Evolutionary conservation across 2,888 invertebrate genomes (phyloP).

Genomic region (Andrena dorsata): DNA sequence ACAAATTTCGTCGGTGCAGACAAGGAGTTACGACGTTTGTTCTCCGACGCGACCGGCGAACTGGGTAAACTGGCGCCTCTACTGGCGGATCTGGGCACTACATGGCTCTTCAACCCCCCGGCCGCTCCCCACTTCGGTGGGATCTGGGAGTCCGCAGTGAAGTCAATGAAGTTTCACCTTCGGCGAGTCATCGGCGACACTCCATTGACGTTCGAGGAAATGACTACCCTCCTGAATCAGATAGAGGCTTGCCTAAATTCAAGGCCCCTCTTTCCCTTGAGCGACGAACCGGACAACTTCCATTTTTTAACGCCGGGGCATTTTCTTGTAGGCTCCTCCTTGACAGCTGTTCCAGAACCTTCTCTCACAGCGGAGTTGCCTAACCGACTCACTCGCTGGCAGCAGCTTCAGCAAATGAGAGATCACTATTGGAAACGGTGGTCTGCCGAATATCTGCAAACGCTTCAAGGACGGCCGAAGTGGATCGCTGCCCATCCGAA

Average conservation of each 20-base stretch:
- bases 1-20: conserved; percentile 9
- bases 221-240: not conserved
- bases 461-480: not conserved
- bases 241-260: conserved; percentile 8
- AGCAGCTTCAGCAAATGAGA: no score
- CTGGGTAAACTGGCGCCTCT: not conserved
- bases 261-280: not conserved
- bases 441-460: not conserved
- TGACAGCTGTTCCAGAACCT: not conserved
- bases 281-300: not conserved
- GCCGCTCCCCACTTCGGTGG: conserved; percentile 11
- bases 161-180: not conserved
- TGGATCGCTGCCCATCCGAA: not conserved
- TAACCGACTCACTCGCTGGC: no score
- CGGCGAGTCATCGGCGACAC: not conserved
- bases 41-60: not conserved
- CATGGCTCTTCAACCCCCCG: no score
- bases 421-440: not conserved
- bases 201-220: not conserved
- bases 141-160: not conserved
- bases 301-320: not conserved
- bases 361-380: not conserved
- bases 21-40: not conserved
- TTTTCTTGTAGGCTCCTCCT: not conserved
- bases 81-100: not conserved